Evolutionary conservation across 2,797 vertebrate species (phyloP), one percentile per base, ranked within the genome.

Genomic region (Cirrhinus molitorella): DNA sequence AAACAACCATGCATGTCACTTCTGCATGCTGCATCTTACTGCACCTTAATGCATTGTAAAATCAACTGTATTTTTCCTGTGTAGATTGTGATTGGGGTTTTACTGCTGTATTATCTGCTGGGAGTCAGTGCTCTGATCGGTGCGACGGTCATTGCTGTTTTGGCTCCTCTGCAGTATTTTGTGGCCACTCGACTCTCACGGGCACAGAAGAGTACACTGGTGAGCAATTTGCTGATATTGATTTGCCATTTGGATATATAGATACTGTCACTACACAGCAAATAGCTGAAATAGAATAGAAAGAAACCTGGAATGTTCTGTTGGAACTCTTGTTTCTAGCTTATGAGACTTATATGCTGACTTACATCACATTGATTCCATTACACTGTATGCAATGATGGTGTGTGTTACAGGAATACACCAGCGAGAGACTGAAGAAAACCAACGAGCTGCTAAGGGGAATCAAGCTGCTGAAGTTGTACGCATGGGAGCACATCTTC

Each of bases 81-180:
- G 81, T 92, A 99, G 98, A 98, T 99, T 70, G 93, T 97, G 12
- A 95, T 99, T 84, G 98, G 98, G 11, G 95, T 99, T 81, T 94
- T 99, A 88, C 95, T 99, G 85, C 97, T 99, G 80, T 99, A 99
- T 91, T 99, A 98, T 90, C 95, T 99, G 89, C 94, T 99, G 83
- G 98, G 98, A 88, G 95, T 99, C 91, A 99, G 98, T 93, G 98
- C 98, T 94, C 95, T 99, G 92, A 98, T 99, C 55, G 98, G 98
- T 90, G 98, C 98, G 2, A 96, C 95, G 0, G 96, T 99, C 87
- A 99, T 99, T 87, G 96, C 97, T 23, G 94, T 98, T 6, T 94
- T 99, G 85, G 98, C 97, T 49, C 98, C 98, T 2, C 95, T 99
- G 43, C 98, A 99, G 92, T 99, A 99, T 88, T 98, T 99, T 59